Evolutionary conservation across 1,140 invertebrate genomes (phyloP), one percentile per base, ranked within the genome.

Genomic region (Trinorchestia longiramus): DNA sequence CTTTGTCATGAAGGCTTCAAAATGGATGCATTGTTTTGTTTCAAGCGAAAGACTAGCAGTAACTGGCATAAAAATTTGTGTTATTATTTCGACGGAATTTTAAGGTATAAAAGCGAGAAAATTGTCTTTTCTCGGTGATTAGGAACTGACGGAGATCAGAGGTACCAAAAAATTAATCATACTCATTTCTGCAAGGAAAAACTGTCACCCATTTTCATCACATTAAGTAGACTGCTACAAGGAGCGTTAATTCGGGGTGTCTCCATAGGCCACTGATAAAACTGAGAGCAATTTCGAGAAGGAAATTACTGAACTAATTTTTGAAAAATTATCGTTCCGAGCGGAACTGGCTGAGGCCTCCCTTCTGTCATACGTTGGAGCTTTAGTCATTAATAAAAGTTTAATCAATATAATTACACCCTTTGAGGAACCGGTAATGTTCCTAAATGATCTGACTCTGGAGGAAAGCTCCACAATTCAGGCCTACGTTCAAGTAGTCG

Each of bases 331-430:
- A 94, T 94, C 43, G 8, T 45, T 94, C 43, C 43, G 44, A 47
- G 43, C 92, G 19, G 44, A 47, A 94, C 92, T 45, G 92, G 92
- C 92, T 94, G 6, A 40, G 92, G 43, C 92, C 92, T 42, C 44
- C 43, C 43, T 40, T 43, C 92, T 94, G 92, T 94, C 92, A n/a
- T 40, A 47, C 40, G 8, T 15, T 45, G 44, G 6, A 44, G 43
- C 92, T 44, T 40, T 47, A 44, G 43, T 94, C 92, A 94, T 94
- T 94, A 94, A 94, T 94, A 94, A 94, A 94, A 94, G 17, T 94
- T 94, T 47, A 94, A 94, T 94, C 92, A 94, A 94, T n/a, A 43
- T 94, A 94, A 94, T 94, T 94, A 94, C 92, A 94, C 92, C 92
- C 92, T 94, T 45, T n/a, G 44, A 47, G 40, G 92, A 45, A 47